Conservation (phyloP, 2,888 invertebrate species). For the Exocentrus adspersus region DNA sequence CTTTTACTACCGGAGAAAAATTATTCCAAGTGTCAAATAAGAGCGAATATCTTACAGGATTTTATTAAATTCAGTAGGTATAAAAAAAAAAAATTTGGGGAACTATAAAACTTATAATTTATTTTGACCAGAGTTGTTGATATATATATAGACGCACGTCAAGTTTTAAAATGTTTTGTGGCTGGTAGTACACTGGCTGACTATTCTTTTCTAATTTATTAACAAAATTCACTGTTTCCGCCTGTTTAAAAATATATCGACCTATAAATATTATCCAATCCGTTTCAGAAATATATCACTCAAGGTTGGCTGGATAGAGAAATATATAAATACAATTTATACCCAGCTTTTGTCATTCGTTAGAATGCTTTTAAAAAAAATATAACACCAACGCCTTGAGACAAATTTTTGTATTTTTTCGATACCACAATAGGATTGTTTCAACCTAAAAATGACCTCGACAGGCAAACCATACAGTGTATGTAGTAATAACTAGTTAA, state of each 20-base stretch:
- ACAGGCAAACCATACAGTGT: constrained; percentile 27
- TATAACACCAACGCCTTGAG: no score
- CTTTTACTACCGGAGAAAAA: background rate
- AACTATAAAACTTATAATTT: constrained; percentile 2
- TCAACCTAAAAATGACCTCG: constrained; percentile 33
- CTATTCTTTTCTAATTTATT: constrained; percentile 13
- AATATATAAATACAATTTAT: background rate
- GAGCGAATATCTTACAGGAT: background rate
- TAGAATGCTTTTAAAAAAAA: no score
- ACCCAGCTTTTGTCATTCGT: background rate
- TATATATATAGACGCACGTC: background rate
- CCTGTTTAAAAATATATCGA: constrained; percentile 14
- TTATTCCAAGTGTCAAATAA: background rate
- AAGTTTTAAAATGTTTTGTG: background rate
- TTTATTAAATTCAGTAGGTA: background rate
- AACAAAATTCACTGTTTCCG: constrained; percentile 4
- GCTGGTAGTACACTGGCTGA: background rate
- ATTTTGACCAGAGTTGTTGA: background rate
- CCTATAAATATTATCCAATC: constrained; percentile 11
- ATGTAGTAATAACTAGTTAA: constrained; percentile 38
- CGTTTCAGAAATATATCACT: constrained; percentile 11
- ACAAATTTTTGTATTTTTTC: no score
- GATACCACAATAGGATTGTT: no score
- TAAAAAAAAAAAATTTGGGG: background rate
- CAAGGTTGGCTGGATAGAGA: constrained; percentile 7